Evolutionary conservation across 2,797 vertebrate species (phyloP), one percentile per base, ranked within the genome.

Genomic region (Clamator glandarius): DNA sequence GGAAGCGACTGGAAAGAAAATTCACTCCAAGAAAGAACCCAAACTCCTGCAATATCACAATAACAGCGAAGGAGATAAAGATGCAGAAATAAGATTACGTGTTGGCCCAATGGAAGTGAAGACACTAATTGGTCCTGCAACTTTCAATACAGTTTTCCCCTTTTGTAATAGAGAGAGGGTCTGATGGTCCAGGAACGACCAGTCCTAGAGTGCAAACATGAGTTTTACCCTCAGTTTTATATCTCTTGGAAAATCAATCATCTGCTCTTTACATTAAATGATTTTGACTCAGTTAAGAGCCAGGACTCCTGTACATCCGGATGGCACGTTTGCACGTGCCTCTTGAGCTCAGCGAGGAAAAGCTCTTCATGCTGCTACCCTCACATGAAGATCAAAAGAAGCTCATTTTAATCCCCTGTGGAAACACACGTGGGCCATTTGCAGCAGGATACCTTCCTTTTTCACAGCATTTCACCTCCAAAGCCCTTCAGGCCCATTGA

Each of bases 311-410:
- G 81, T 64, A 39, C 33, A n/a, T 39, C 42, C 23, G 8, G 19
- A 82, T 44, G 42, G 42, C 42, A 18, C n/a, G n/a, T n/a, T n/a
- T n/a, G n/a, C n/a, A n/a, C n/a, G n/a, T n/a, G n/a, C n/a, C n/a
- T 44, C 86, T 59, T 59, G 90, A 96, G 84, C 89, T 93, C 74
- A 16, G 23, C 85, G 90, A 93, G 87, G 78, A 85, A 52, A 94
- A 94, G 62, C 70, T 63, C 66, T 58, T 64, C 52, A 33, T 84
- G 81, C 72, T 63, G 17, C 8, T 72, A 44, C 66, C 62, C 69
- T 92, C 70, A 82, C 72, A 74, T 52, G 52, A 84, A 94, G 93
- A 94, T 94, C 93, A 96, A 92, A 94, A 87, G 83, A 33, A 52
- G 16, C 35, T 92, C 79, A 69, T 92, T 90, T 91, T 74, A 89